Evolutionary conservation across 2,797 vertebrate species (phyloP).

Genomic region (Danio aesculapii): DNA sequence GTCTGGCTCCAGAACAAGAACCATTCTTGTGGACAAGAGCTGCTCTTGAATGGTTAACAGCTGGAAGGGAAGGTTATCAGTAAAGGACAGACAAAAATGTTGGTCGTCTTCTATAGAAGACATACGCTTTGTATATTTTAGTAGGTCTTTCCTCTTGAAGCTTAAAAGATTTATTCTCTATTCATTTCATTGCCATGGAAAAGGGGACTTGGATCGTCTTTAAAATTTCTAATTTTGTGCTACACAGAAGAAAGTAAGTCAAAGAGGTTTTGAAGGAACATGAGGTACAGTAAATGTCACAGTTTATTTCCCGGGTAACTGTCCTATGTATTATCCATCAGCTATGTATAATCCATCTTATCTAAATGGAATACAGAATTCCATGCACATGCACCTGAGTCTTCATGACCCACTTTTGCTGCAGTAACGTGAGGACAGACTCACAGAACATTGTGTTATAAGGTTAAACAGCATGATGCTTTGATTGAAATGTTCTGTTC

Average conservation of each 20-base stretch:
- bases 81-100: not conserved
- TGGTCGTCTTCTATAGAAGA: not conserved
- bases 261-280: not conserved
- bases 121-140: not conserved
- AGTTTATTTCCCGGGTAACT: not conserved
- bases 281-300: not conserved
- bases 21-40: too few relatives aligned
- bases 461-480: not conserved
- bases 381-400: not conserved
- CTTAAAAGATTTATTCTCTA: not conserved
- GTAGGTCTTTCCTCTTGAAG: not conserved
- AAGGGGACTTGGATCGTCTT: not conserved
- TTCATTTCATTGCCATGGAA: not conserved
- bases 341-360: not conserved
- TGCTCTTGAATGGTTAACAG: not conserved
- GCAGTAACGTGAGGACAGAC: not conserved
- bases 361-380: not conserved
- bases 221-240: not conserved
- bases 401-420: not conserved
- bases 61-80: not conserved
- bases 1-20: too few relatives aligned
- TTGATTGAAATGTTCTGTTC: conserved; percentile 10
- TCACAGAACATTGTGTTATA: not conserved
- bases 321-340: not conserved
- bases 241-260: not conserved